Evolutionary conservation across 2,797 vertebrate genomes (phyloP).

Genomic region (Iguana delicatissima): DNA sequence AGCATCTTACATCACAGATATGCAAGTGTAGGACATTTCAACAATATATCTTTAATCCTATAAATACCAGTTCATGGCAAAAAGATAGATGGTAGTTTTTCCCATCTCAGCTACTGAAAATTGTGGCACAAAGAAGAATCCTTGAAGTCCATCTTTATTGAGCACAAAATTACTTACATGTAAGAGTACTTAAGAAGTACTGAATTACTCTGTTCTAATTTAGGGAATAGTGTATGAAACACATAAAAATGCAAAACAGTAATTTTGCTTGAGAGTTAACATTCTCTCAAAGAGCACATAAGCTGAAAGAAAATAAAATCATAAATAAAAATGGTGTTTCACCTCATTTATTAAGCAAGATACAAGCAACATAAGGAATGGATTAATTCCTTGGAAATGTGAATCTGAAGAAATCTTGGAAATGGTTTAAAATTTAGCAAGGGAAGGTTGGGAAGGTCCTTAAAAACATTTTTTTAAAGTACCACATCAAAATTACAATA

Average conservation of each 20-base stretch:
- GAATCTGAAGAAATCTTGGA: background rate
- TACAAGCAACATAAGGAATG: background rate
- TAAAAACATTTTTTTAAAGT: constrained; percentile 62
- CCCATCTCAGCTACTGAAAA: background rate
- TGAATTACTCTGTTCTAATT: background rate
- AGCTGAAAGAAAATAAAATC: background rate
- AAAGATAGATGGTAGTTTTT: background rate
- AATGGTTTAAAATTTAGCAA: constrained; percentile 4
- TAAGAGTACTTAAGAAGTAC: background rate
- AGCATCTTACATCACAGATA: background rate
- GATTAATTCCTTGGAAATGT: fast-evolving
- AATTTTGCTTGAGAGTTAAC: background rate
- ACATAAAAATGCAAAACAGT: background rate
- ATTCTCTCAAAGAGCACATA: background rate
- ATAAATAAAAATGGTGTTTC: background rate
- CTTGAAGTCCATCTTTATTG: background rate
- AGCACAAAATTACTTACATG: background rate
- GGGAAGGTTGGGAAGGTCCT: background rate
- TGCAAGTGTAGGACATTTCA: background rate
- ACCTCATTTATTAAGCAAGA: background rate
- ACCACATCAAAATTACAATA: constrained; percentile 87
- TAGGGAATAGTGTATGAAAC: background rate
- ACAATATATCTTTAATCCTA: background rate
- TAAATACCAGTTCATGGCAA: background rate
- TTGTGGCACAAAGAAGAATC: background rate